Conservation (phyloP, 2,888 invertebrate genomes). For the Chesias legatella region DNA sequence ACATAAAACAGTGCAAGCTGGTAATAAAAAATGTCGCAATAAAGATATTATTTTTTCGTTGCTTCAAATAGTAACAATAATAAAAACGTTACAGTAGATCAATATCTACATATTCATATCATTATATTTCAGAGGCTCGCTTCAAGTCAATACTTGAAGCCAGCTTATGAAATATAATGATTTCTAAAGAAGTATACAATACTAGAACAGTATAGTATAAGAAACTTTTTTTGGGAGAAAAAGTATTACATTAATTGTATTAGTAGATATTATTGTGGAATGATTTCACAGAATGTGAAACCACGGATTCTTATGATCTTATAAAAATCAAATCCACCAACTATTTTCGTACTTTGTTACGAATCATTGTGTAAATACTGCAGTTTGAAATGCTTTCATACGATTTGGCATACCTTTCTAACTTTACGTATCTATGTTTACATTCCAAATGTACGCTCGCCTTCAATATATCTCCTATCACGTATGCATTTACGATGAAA, state of each 20-base stretch:
- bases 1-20: conserved; percentile 43
- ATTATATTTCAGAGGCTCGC: no score
- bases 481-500: conserved; percentile 29
- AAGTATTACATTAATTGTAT: no score
- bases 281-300: no score
- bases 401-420: neutral
- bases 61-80: conserved; percentile 49
- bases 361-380: conserved; percentile 22
- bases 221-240: no score
- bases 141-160: no score
- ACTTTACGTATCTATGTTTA: conserved; percentile 7
- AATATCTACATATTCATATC: no score
- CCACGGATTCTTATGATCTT: no score
- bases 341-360: conserved; percentile 16
- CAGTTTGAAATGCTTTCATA: conserved; percentile 9
- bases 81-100: conserved; percentile 35
- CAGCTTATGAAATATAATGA: no score
- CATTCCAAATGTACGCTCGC: conserved; percentile 10
- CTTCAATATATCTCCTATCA: conserved; percentile 21
- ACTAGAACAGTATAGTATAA: no score
- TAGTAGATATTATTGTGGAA: no score
- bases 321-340: conserved; percentile 1
- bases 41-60: conserved; percentile 41
- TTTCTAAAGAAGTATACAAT: no score
- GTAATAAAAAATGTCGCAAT: conserved; percentile 45